A percentile compares a stretch with the other conserved stretches of the same genome.
These are phyloP conservation scores for Microdon myrmicae DNA, from an alignment of 2,888 invertebrate species.

Conservation along the genomic window DNA sequence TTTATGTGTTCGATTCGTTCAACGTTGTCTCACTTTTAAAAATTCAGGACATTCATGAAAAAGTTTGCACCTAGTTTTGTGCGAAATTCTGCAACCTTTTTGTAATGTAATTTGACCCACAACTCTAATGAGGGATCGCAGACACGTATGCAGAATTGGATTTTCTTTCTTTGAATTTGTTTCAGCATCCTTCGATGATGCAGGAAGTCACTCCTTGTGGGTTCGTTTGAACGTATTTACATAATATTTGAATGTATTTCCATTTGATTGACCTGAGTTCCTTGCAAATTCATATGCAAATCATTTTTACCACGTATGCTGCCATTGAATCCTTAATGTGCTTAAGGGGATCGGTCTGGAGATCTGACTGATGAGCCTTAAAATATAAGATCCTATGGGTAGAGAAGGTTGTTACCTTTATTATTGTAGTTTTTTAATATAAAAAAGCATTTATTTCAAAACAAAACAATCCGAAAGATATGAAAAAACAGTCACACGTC, in stretches of 20 bases:
- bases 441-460: no score
- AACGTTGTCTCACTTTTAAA: background rate
- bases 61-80: slow-evolving; percentile 3
- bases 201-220: background rate
- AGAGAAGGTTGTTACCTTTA: no score
- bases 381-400: no score
- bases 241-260: slow-evolving; percentile 30
- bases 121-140: slow-evolving; percentile 7
- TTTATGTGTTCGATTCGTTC: slow-evolving; percentile 8
- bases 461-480: no score
- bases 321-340: slow-evolving; percentile 7
- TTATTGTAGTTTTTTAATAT: no score
- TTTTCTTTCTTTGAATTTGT: background rate
- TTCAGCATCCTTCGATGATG: background rate
- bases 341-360: no score
- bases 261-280: slow-evolving; percentile 34
- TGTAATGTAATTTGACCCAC: slow-evolving; percentile 7
- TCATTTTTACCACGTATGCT: slow-evolving; percentile 1
- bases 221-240: slow-evolving; percentile 19
- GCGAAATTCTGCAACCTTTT: background rate
- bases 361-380: no score
- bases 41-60: slow-evolving; percentile 2
- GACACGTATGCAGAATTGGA: background rate
- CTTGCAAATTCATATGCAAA: slow-evolving; percentile 22
- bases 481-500: no score